Conservation (phyloP, 2,888 invertebrate species). For the Erebia epiphron region DNA sequence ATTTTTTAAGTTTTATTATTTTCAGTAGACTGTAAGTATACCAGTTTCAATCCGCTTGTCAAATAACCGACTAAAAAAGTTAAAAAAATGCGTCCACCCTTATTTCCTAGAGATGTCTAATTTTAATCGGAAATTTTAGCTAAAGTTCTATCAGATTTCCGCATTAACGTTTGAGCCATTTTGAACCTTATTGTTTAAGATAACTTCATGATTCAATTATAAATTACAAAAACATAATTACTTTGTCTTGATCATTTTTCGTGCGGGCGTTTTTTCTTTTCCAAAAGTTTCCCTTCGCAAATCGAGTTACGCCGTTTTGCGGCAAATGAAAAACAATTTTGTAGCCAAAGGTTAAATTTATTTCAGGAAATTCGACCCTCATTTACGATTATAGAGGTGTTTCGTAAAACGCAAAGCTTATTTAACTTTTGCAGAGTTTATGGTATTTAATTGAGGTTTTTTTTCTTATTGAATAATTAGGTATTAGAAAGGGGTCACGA, state of each 20-base stretch:
- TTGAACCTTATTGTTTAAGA: not conserved
- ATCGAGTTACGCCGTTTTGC: slow-evolving; percentile 13
- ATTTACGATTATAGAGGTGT: slow-evolving; percentile 16
- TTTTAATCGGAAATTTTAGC: not conserved
- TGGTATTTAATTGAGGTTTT: not conserved
- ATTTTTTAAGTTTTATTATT: too few relatives aligned
- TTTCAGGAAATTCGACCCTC: slow-evolving; percentile 15
- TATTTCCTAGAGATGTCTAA: too few relatives aligned
- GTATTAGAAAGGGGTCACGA: too few relatives aligned
- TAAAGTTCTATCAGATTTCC: not conserved
- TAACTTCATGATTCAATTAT: slow-evolving; percentile 6
- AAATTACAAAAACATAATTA: slow-evolving; percentile 1
- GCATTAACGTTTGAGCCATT: too few relatives aligned
- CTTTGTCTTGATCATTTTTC: slow-evolving; percentile 7
- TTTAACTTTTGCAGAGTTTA: slow-evolving; percentile 12
- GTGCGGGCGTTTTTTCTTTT: not conserved
- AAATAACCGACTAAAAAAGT: too few relatives aligned
- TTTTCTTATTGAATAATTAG: too few relatives aligned
- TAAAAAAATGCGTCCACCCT: too few relatives aligned
- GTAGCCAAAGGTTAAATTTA: slow-evolving; percentile 16
- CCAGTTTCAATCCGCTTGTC: too few relatives aligned
- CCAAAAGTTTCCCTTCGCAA: slow-evolving; percentile 6
- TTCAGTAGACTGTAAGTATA: too few relatives aligned
- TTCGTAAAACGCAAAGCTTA: not conserved
- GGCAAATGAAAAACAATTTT: slow-evolving; percentile 19